phyloP scores from a whole-genome alignment of 2,888 invertebrate genomes.

The Plagiodera versicolora region DNA sequence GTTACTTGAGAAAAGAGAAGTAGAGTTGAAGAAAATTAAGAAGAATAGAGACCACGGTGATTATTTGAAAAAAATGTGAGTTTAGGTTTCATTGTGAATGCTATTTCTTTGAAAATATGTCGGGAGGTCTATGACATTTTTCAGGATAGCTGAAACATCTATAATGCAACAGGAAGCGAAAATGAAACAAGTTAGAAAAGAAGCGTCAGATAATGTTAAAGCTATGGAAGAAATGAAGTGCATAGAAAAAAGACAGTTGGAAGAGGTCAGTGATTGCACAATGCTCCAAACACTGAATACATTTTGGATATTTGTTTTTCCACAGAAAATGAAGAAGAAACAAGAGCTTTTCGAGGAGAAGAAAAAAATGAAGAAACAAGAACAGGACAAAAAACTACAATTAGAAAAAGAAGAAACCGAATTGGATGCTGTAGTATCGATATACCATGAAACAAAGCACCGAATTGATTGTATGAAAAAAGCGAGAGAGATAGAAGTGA shows the following conservation, averaged over 20 bases:
- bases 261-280: conserved; percentile 42
- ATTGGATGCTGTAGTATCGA: conserved; percentile 53
- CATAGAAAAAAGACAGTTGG: conserved; percentile 48
- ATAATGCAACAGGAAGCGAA: conserved; percentile 11
- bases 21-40: conserved; percentile 19
- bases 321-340: conserved; percentile 30
- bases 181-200: conserved; percentile 41
- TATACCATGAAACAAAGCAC: conserved; percentile 55
- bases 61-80: conserved; percentile 2
- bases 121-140: background rate
- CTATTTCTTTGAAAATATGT: too few relatives aligned
- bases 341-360: conserved; percentile 20
- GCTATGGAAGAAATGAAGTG: conserved; percentile 50
- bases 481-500: conserved; percentile 49
- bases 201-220: conserved; percentile 45
- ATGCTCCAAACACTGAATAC: too few relatives aligned
- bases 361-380: conserved; percentile 37
- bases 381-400: conserved; percentile 45
- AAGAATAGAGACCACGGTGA: conserved; percentile 44
- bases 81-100: background rate
- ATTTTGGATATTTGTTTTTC: background rate
- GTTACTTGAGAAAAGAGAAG: conserved; percentile 35
- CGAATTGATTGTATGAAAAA: conserved; percentile 53
- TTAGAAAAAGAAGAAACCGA: conserved; percentile 54
- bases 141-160: conserved; percentile 10